Evolutionary conservation across 2,888 invertebrate genomes (phyloP), one percentile per base, ranked within the genome.

Genomic region (Cactoblastis cactorum): DNA sequence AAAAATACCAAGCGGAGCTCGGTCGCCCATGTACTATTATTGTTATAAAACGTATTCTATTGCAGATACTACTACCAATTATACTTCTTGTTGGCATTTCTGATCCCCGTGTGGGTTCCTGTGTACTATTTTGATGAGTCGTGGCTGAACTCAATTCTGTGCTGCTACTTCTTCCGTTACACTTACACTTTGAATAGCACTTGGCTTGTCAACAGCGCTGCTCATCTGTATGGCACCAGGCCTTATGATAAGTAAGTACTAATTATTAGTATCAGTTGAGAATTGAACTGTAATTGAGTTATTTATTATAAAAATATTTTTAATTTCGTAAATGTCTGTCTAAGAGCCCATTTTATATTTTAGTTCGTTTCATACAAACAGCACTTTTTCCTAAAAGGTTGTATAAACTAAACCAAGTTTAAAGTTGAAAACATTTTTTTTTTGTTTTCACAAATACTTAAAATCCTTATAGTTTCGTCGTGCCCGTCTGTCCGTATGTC

Each of bases 131-230:
- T 95, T 92, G 91, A 91, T 18, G 96, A 97, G 75, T 77, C 87
- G 0, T 81, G 91, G 54, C 77, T 77, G 60, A 91, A 90, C 49
- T 90, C 94, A 0, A 86, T 94, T 52, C 91, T 94, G 61, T 76
- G 93, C 0, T 82, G 90, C 43, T 94, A 92, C 58, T 80, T 94
- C 53, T 71, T 91, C 17, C 91, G 95, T 12, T 94, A 94, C 67
- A 69, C 5, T 15, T 15, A 15, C 11, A 32, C 43, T 6, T 14
- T 96, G n/a, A 93, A 97, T 69, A 90, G 92, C 1, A 96, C 96
- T 0, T 97, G 96, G 96, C 82, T 92, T 3, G 95, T 96, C 3
- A 97, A 97, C 74, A 95, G 95, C 57, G 92, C 92, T 0, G 96
- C 96, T 1, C 96, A 96, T 83, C 80, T 94, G 51, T 95, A 92